Base-by-base conservation (phyloP, 1,140 invertebrate species). In the Solenopsis fugax region DNA sequence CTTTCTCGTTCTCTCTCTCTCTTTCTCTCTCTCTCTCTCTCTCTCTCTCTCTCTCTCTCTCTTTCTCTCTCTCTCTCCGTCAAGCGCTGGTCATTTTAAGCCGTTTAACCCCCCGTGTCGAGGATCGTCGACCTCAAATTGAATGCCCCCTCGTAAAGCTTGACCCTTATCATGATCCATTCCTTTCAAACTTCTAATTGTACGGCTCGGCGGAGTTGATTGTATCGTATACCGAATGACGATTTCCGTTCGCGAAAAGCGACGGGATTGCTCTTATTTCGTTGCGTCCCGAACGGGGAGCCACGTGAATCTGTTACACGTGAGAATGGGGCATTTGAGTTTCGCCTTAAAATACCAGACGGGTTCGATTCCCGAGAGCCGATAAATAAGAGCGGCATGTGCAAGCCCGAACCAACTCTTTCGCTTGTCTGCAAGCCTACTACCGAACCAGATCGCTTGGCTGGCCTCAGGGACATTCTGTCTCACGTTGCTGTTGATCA, bases 401-500 rank as follows among this genome's bases (percentile, higher is more conserved):
- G 69, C 29, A 65, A 76, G 62, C 24, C 24, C 54, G 76, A 81
- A 80, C 54, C 65, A 13, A 91, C 89, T 90, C 87, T 91, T 91
- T 88, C 62, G 54, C 58, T 69, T 16, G 64, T 78, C 87, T 91
- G 86, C 71, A 81, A 85, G 86, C 89, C 89, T 91, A 89, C 85
- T 91, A 91, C 89, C 81, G 86, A 91, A 89, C 60, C 88, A 87
- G 89, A 89, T 89, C 86, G 81, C 50, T 85, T 87, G 48, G 86
- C 69, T 89, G 86, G 75, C 86, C 89, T 62, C 64, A 62, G 86
- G 78, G 80, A 91, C 80, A 65, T 65, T 85, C 69, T 91, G 87
- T 91, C 86, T 88, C 88, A 91, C 91, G 93, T 89, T 94, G 87
- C 50, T 78, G 62, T 5, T 5, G 52, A 73, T n/a, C 34, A 64